Evolutionary conservation across 2,888 invertebrate genomes (phyloP).

Genomic region (Parelbella ahira): DNA sequence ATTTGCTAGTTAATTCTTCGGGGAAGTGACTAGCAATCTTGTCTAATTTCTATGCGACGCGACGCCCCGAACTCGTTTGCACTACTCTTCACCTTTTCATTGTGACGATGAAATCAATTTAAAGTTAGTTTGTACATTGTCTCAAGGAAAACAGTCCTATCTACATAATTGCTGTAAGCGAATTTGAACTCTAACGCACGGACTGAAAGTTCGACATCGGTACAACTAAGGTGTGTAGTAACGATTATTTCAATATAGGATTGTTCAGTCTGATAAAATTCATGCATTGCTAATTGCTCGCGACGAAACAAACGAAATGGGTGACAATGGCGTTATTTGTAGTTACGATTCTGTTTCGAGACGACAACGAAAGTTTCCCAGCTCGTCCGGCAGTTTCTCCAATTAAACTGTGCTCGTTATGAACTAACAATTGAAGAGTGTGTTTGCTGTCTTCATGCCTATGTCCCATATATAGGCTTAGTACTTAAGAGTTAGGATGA

Average conservation of each 20-base stretch:
- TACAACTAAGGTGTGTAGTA: no score
- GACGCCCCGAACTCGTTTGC: slow-evolving; percentile 25
- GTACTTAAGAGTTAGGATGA: slow-evolving; percentile 1
- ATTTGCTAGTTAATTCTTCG: neutral
- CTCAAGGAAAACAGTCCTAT: neutral
- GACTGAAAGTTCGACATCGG: no score
- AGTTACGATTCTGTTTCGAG: slow-evolving; percentile 9
- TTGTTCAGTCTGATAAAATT: slow-evolving; percentile 29
- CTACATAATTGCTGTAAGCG: neutral
- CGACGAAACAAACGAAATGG: slow-evolving; percentile 29
- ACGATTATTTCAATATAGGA: no score
- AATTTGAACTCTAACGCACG: slow-evolving; percentile 2
- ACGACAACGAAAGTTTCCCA: slow-evolving; percentile 15
- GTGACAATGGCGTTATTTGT: slow-evolving; percentile 21
- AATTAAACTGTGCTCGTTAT: slow-evolving; percentile 11
- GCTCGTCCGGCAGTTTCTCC: slow-evolving; percentile 5
- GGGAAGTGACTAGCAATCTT: slow-evolving; percentile 7
- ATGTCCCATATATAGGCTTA: no score
- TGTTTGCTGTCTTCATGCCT: slow-evolving; percentile 3
- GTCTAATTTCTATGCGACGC: slow-evolving; percentile 7
- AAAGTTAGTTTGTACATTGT: slow-evolving; percentile 26
- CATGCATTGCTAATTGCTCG: slow-evolving; percentile 36
- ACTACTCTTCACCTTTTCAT: slow-evolving; percentile 29
- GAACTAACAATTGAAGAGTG: slow-evolving; percentile 8
- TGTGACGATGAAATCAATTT: slow-evolving; percentile 35